phyloP scores from a whole-genome alignment of 2,113 vertebrate species.

The Labrus mixtus region DNA sequence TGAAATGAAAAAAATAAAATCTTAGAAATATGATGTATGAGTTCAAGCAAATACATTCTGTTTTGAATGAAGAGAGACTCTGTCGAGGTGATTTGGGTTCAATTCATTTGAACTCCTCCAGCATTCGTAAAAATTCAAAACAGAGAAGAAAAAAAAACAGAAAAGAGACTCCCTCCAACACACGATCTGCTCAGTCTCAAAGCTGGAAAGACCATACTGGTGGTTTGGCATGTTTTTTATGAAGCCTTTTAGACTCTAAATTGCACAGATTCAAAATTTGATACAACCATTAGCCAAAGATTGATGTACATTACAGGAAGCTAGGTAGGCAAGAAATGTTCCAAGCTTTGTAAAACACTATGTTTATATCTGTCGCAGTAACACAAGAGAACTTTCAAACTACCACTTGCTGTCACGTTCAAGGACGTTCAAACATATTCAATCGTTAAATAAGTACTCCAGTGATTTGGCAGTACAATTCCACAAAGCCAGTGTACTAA shows the following conservation, averaged over 20 bases:
- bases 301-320: neutral
- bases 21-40: slow-evolving; percentile 50
- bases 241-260: neutral
- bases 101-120: slow-evolving; percentile 56
- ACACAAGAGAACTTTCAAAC: slow-evolving; percentile 4
- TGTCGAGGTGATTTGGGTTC: slow-evolving; percentile 43
- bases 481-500: neutral
- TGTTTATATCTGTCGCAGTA: neutral
- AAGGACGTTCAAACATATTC: neutral
- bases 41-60: slow-evolving; percentile 64
- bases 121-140: slow-evolving; percentile 45
- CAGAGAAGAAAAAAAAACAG: neutral
- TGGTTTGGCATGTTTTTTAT: slow-evolving; percentile 32
- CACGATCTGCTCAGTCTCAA: slow-evolving; percentile 28
- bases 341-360: neutral
- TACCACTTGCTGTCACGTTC: slow-evolving; percentile 8
- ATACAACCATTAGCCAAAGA: neutral
- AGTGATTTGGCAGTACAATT: slow-evolving; percentile 11
- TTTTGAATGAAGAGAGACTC: slow-evolving; percentile 37
- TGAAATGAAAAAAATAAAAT: slow-evolving; percentile 1
- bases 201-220: slow-evolving; percentile 21
- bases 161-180: slow-evolving; percentile 1
- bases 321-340: neutral
- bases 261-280: slow-evolving; percentile 2
- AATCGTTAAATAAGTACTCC: slow-evolving; percentile 11